Percentiles rank a stretch among this genome's conserved stretches.
Evolutionary conservation across 1,140 invertebrate species (phyloP).

Genomic region (Cepaea nemoralis): DNA sequence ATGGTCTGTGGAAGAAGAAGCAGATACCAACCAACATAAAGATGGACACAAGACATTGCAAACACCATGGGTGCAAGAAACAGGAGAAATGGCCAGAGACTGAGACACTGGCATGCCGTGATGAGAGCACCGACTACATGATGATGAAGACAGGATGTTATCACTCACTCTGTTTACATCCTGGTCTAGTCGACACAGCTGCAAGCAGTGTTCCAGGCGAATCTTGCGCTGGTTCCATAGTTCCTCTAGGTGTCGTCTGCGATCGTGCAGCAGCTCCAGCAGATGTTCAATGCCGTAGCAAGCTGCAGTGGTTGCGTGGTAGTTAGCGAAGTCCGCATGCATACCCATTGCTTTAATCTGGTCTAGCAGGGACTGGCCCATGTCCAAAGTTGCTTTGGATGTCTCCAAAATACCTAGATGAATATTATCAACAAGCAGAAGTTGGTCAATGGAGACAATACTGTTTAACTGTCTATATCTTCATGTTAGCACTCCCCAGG

Average conservation of each 20-base stretch:
- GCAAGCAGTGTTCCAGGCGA: conserved; percentile 83
- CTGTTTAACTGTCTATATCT: too few species aligned
- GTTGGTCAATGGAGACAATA: too few species aligned
- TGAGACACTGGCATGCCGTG: neutral
- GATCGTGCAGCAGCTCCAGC: conserved; percentile 81
- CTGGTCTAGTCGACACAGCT: conserved; percentile 80
- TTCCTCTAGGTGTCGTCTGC: conserved; percentile 80
- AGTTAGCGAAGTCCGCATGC: conserved; percentile 70
- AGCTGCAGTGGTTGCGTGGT: conserved; percentile 72
- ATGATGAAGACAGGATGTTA: too few species aligned
- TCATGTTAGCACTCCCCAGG: too few species aligned
- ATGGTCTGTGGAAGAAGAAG: too few species aligned
- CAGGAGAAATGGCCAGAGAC: too few species aligned
- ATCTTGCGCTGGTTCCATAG: conserved; percentile 78
- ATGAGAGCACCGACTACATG: too few species aligned
- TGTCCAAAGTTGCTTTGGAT: conserved; percentile 82
- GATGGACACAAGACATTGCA: too few species aligned
- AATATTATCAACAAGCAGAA: too few species aligned
- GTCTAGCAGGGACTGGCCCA: conserved; percentile 83
- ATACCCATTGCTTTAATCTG: conserved; percentile 73
- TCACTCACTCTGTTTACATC: conserved; percentile 78
- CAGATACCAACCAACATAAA: too few species aligned
- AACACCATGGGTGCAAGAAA: too few species aligned
- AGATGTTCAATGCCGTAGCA: conserved; percentile 73
- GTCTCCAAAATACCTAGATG: conserved; percentile 80